Conservation (phyloP, 2,113 vertebrate genomes). For the Myxocyprinus asiaticus region DNA sequence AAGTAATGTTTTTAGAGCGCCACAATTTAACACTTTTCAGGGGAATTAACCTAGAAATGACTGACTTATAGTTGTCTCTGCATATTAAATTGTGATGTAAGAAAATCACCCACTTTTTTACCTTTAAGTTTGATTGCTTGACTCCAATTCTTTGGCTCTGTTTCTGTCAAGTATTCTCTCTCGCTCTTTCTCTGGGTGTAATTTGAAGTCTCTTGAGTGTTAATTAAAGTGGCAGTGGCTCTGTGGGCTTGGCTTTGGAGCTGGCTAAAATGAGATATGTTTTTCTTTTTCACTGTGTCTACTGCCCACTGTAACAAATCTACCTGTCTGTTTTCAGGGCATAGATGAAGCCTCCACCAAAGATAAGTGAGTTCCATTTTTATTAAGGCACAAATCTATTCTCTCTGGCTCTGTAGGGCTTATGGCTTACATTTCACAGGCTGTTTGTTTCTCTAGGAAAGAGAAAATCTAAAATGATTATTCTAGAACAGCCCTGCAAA, state of each 20-base stretch:
- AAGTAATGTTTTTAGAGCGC: too few relatives aligned
- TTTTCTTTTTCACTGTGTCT: constrained; percentile 40
- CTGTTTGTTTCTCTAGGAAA: constrained; percentile 26
- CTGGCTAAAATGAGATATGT: constrained; percentile 62
- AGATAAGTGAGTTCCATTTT: constrained; percentile 87
- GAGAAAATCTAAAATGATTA: constrained; percentile 29
- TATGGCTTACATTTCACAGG: constrained; percentile 40
- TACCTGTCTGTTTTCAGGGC: constrained; percentile 76
- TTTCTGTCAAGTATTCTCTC: not conserved
- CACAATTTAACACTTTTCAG: too few relatives aligned
- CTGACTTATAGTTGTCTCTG: too few relatives aligned
- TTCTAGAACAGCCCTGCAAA: not conserved
- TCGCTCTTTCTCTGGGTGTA: constrained; percentile 61
- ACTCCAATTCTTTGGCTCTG: not conserved
- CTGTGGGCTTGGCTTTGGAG: constrained; percentile 67
- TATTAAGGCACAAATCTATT: constrained; percentile 42
- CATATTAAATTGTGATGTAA: too few relatives aligned
- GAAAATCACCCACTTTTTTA: too few relatives aligned
- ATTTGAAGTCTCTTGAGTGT: constrained; percentile 71
- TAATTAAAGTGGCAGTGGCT: constrained; percentile 74
- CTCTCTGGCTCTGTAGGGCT: constrained; percentile 22
- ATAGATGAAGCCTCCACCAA: constrained; percentile 93
- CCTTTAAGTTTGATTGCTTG: too few relatives aligned
- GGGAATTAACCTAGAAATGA: too few relatives aligned
- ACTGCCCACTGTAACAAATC: constrained; percentile 47